These are phyloP conservation scores for Cardiocondyla obscurior DNA, from an alignment of 1,140 invertebrate species.

Conservation along the genomic window DNA sequence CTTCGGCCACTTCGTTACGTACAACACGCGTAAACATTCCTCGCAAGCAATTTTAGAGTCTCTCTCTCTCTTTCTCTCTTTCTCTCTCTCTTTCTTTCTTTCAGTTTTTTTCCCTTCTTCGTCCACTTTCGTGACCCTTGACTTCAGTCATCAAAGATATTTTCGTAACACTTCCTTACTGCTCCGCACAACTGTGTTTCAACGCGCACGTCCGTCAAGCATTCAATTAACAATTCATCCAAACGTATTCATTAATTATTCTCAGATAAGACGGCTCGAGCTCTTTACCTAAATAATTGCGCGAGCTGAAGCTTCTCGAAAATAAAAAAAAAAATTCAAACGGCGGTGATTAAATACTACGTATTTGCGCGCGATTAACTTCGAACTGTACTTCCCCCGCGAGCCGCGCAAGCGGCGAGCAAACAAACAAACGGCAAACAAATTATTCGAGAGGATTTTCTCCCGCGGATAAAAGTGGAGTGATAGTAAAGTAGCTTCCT, in stretches of 20 bases:
- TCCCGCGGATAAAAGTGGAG: slow-evolving; percentile 11
- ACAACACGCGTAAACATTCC: slow-evolving; percentile 68
- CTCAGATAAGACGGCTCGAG: neutral
- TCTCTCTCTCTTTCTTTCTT: neutral
- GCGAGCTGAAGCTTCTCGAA: no score
- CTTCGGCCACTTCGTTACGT: slow-evolving; percentile 70
- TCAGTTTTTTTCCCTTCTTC: neutral
- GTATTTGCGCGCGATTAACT: neutral
- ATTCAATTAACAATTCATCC: neutral
- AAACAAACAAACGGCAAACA: neutral
- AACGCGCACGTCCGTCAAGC: neutral
- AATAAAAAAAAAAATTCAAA: no score
- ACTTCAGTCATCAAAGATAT: neutral
- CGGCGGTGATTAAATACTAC: no score
- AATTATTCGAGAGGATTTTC: slow-evolving; percentile 39
- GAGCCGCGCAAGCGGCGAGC: no score
- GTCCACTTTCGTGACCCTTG: slow-evolving; percentile 4
- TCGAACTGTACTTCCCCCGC: neutral
- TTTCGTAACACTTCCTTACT: slow-evolving; percentile 23
- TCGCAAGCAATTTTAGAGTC: slow-evolving; percentile 52
- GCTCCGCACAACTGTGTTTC: neutral
- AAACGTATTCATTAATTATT: slow-evolving; percentile 9
- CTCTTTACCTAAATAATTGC: neutral
- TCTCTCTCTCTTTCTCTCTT: slow-evolving; percentile 27
- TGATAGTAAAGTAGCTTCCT: neutral